Conservation (phyloP, 2,797 vertebrate genomes). For the Ptychadena robeensis region DNA sequence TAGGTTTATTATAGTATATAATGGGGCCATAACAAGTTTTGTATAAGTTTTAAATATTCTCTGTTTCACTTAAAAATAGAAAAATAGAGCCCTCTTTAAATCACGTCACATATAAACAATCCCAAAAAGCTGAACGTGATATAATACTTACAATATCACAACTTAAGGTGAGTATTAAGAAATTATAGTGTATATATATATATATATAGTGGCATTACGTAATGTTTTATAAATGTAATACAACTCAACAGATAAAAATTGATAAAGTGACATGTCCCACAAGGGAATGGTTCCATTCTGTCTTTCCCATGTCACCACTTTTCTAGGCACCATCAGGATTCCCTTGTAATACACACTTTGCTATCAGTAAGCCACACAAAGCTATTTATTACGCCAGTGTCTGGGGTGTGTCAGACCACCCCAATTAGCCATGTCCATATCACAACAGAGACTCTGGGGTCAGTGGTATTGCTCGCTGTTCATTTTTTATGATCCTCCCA, state of each 20-base stretch:
- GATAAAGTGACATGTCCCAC: slow-evolving; percentile 10
- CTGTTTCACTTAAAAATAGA: too few species aligned
- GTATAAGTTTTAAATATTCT: too few species aligned
- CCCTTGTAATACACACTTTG: slow-evolving; percentile 43
- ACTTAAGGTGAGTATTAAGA: too few species aligned
- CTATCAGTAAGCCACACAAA: slow-evolving; percentile 35
- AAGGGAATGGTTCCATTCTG: slow-evolving; percentile 17
- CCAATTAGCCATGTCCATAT: slow-evolving; percentile 43
- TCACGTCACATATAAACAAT: neutral
- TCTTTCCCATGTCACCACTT: slow-evolving; percentile 53
- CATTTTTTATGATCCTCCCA: slow-evolving; percentile 25
- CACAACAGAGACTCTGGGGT: slow-evolving; percentile 33
- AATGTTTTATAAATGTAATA: neutral
- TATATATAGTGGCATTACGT: neutral
- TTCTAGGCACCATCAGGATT: slow-evolving; percentile 23
- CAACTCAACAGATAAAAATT: neutral
- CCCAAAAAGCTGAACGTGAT: too few species aligned
- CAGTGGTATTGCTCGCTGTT: slow-evolving; percentile 28
- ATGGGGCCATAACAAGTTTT: too few species aligned
- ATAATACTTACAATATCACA: too few species aligned
- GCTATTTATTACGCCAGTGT: slow-evolving; percentile 52
- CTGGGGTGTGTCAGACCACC: slow-evolving; percentile 56
- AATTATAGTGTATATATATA: too few species aligned
- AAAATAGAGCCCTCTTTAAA: neutral
- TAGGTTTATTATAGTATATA: too few species aligned